Base-by-base conservation (phyloP, 2,888 invertebrate genomes). In the Mythimna ferrago region DNA sequence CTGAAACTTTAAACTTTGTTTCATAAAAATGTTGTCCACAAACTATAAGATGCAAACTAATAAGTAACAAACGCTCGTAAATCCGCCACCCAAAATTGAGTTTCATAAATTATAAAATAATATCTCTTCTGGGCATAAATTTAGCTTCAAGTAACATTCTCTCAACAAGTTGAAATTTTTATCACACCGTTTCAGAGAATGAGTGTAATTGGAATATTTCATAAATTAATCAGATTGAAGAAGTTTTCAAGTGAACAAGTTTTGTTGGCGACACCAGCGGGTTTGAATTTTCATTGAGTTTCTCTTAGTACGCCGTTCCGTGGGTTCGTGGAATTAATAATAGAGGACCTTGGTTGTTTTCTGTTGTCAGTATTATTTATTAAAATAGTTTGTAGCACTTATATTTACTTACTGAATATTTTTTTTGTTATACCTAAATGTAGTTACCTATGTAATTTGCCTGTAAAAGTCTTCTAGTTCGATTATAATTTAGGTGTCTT, bases 171-270 rank as follows among this genome's bases (percentile, higher is more conserved):
- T 74, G 26, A 71, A 71, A 7, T 51, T 60, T 82, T 71, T 66
- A 71, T 62, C 56, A 69, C 74, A 80, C 75, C 16, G 66, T 80
- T 66, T 71, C 57, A 56, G 44, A 78, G 58, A 72, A 68, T 58
- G 64, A 71, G 67, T 74, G 58, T 83, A 84, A 87, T 86, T 84
- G 82, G 78, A 84, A 87, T 86, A 86, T 87, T 86, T 85, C 76
- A 79, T 84, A 87, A 89, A 87, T 86, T 86, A 83, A 88, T 88
- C 84, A 87, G 81, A 88, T 90, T 89, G 85, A 84, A 87, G 89
- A 91, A 89, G 84, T 89, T 90, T 80, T 71, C 62, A 68, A 79
- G 81, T 85, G 82, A 86, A 82, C 82, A 86, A 86, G 86, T 86
- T 85, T 81, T 68, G 78, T 83, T 80, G 80, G 72, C 77, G 76